Percentiles rank a stretch among this genome's conserved stretches.
Conservation (phyloP, 2,888 invertebrate genomes). For the Glyphotaelius pellucidus region DNA sequence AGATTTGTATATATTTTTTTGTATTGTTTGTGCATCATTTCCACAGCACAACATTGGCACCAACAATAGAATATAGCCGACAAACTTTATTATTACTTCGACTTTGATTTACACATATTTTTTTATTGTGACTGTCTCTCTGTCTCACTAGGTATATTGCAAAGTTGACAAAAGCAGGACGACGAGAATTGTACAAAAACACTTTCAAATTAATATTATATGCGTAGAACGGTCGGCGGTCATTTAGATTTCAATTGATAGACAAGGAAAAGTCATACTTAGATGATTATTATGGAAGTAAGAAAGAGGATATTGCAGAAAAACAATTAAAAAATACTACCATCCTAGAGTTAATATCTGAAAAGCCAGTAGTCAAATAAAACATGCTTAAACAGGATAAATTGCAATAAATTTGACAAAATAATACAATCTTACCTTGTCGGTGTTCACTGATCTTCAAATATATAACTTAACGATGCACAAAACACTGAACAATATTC, state of each 20-base stretch:
- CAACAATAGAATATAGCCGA: not conserved
- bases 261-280: no score
- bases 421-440: not conserved
- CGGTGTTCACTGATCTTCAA: not conserved
- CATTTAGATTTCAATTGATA: no score
- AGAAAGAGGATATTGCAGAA: not conserved
- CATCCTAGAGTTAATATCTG: not conserved
- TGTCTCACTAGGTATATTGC: not conserved
- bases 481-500: conserved; percentile 22
- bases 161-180: not conserved
- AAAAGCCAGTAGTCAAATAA: not conserved
- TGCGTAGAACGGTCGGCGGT: no score
- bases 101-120: no score
- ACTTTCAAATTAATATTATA: no score
- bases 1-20: not conserved
- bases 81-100: not conserved
- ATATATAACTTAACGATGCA: not conserved
- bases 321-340: not conserved
- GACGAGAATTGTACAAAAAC: not conserved
- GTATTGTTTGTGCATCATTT: not conserved
- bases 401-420: not conserved
- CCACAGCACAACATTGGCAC: not conserved
- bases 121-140: no score
- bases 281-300: not conserved
- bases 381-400: not conserved